Base-by-base conservation (phyloP, 2,888 invertebrate species). In the Phytoseiulus persimilis region DNA sequence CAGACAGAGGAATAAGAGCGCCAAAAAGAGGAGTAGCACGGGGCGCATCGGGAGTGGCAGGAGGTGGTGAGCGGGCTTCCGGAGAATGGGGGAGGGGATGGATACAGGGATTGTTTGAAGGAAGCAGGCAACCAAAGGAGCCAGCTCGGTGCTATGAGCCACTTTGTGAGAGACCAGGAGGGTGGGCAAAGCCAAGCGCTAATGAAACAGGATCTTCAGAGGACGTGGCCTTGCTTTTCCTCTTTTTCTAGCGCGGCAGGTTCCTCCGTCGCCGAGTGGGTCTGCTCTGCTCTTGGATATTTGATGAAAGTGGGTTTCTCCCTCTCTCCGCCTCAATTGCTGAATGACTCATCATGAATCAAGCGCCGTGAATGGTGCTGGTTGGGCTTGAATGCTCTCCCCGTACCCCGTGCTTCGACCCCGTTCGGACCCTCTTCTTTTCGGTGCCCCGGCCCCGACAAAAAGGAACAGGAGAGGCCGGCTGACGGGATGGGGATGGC, bases 141-240 rank as follows among this genome's bases (percentile, higher is more conserved):
- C 65, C 65, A 65, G 65, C 65, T 18, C 65, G 65, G 65, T 65
- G 65, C 18, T 65, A 65, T 65, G 65, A 65, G 65, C 65, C 65
- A 65, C 65, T 65, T 65, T 65, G 65, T 65, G 65, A 65, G 65
- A 65, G 65, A 14, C 65, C 11, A 65, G 65, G 65, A 3, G 65
- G 65, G 65, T 65, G 65, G 65, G 65, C 65, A 65, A 65, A 65
- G 65, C 65, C 28, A 2, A 65, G 65, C 65, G 65, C 65, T 65
- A 65, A 65, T 65, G 65, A 65, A 65, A 65, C 65, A 65, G 65
- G 65, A 65, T 65, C 65, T 65, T 65, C 65, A 65, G 65, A 65
- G 65, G 65, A 65, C 65, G 65, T 65, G 65, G 65, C 65, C 65
- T 65, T 65, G 65, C 65, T 65, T 65, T 65, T 65, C 65, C 65